phyloP scores from a whole-genome alignment of 2,113 vertebrate genomes.

The Sorex fumeus region DNA sequence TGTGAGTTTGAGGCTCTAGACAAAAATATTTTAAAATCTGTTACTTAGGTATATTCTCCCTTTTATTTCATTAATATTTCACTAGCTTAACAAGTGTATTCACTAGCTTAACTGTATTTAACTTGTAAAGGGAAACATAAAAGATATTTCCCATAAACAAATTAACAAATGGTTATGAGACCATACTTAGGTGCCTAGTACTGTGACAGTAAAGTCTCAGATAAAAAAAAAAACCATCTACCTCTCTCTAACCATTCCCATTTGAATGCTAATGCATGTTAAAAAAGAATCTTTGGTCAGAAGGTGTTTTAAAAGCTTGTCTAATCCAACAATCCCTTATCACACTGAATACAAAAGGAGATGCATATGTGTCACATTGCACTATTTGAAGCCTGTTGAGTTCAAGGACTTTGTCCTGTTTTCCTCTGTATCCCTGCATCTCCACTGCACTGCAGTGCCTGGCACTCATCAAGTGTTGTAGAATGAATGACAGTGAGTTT shows the following conservation, averaged over 20 bases:
- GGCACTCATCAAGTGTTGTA: neutral
- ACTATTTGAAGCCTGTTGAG: conserved; percentile 1
- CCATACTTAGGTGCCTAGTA: neutral
- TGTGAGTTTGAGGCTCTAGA: conserved; percentile 6
- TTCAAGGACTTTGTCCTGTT: neutral
- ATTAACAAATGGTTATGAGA: neutral
- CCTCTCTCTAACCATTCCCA: neutral
- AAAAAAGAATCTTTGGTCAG: neutral
- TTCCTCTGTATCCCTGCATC: conserved; percentile 50
- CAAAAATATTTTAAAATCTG: neutral
- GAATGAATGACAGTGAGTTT: conserved; percentile 25
- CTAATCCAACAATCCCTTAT: conserved; percentile 29
- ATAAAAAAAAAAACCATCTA: neutral
- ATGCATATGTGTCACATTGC: neutral
- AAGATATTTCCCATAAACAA: neutral
- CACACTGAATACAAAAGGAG: neutral
- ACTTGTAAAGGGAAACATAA: neutral
- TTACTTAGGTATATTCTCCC: neutral
- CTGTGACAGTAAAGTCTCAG: neutral
- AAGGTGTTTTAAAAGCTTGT: neutral
- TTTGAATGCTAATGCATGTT: neutral
- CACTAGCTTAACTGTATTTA: neutral
- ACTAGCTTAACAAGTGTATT: neutral
- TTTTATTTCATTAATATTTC: conserved; percentile 40
- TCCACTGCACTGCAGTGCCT: neutral